Percentiles rank a stretch among this genome's conserved stretches.
Conservation (phyloP, 2,888 invertebrate genomes). For the Drosophila helvetica region DNA sequence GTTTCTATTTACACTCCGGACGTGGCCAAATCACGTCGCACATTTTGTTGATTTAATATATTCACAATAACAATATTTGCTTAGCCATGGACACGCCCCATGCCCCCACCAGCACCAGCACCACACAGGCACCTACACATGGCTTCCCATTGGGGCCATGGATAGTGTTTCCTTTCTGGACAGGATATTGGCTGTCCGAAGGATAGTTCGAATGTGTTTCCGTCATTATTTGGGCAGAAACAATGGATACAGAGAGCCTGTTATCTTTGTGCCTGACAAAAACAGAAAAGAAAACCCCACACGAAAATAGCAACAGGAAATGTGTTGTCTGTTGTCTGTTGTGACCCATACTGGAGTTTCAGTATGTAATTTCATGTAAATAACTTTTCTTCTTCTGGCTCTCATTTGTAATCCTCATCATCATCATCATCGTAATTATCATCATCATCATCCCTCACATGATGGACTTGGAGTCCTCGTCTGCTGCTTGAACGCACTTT, state of each 20-base stretch:
- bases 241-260: neutral
- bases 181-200: slow-evolving; percentile 36
- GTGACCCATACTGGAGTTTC: slow-evolving; percentile 11
- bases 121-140: slow-evolving; percentile 1
- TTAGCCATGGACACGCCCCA: slow-evolving; percentile 7
- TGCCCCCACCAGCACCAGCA: neutral
- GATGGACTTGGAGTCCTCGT: slow-evolving; percentile 14
- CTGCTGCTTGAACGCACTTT: slow-evolving; percentile 45
- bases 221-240: slow-evolving; percentile 34
- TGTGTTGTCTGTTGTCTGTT: slow-evolving; percentile 29
- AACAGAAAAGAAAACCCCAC: slow-evolving; percentile 2
- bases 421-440: neutral
- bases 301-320: slow-evolving; percentile 35
- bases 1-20: slow-evolving; percentile 23
- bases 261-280: slow-evolving; percentile 31
- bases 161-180: slow-evolving; percentile 8
- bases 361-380: slow-evolving; percentile 51
- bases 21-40: slow-evolving; percentile 41
- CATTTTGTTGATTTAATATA: slow-evolving; percentile 44
- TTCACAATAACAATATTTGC: slow-evolving; percentile 27
- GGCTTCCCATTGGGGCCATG: slow-evolving; percentile 9
- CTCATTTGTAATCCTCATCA: slow-evolving; percentile 39
- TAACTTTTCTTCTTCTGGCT: slow-evolving; percentile 31
- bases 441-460: slow-evolving; percentile 9
- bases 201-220: slow-evolving; percentile 35